phyloP scores from a whole-genome alignment of 2,113 vertebrate genomes.

The Lepus europaeus region DNA sequence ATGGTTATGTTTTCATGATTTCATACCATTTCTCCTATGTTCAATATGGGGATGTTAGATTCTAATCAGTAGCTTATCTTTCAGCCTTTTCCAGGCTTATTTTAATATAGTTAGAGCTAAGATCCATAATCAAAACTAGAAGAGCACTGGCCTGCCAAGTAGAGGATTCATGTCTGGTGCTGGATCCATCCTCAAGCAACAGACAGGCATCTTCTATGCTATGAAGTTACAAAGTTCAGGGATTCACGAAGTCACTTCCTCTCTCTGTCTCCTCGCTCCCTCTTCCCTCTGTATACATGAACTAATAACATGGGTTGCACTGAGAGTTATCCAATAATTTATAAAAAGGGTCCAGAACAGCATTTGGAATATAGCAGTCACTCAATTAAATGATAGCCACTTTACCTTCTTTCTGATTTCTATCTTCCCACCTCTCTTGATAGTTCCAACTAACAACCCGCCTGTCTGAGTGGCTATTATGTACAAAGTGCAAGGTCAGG shows the following conservation, averaged over 20 bases:
- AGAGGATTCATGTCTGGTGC: neutral
- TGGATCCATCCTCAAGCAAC: neutral
- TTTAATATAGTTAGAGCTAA: neutral
- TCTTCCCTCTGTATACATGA: neutral
- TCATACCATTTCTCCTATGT: neutral
- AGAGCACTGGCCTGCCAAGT: neutral
- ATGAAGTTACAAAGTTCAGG: neutral
- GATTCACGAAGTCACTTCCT: neutral
- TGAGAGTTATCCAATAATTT: neutral
- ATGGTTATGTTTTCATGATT: neutral
- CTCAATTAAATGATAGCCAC: neutral
- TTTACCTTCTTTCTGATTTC: neutral
- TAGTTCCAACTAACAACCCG: neutral
- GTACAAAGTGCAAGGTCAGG: neutral
- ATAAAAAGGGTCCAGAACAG: neutral
- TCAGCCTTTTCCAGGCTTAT: neutral
- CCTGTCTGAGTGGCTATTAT: too few species aligned
- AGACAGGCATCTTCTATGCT: neutral
- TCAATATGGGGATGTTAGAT: neutral
- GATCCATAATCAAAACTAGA: neutral
- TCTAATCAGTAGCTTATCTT: neutral
- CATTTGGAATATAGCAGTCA: neutral
- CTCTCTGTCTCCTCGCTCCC: neutral
- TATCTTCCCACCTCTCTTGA: accelerated
- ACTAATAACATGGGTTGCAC: neutral